Evolutionary conservation across 2,113 vertebrate genomes (phyloP), one percentile per base, ranked within the genome.

Genomic region (Aviceda subcristata): DNA sequence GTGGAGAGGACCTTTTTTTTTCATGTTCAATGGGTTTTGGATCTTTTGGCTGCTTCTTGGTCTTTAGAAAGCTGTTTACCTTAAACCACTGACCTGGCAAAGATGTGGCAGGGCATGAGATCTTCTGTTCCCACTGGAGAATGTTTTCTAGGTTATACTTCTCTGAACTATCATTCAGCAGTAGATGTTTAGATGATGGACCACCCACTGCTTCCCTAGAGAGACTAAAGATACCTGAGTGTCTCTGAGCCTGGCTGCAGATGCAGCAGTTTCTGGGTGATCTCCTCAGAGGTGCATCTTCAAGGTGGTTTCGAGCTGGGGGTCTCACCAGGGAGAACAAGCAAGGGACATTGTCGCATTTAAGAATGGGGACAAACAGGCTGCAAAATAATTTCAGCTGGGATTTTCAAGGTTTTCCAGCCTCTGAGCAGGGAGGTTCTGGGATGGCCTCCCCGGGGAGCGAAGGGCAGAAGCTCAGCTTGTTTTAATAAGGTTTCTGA

Each of bases 401-500:
- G 30, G 57, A 32, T 88, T 86, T 75, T 56, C 21, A 15, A 90
- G 88, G 53, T 39, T 94, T 93, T 82, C 48, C 69, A 92, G 55
- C 66, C 75, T 64, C 74, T 50, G 74, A 90, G 69, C 22, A 18
- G 69, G 56, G 85, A 88, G 53, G 38, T 86, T 92, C 82, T 93
- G 90, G 51, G 92, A 67, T 86, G 79, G 79, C 91, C 66, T 94
- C 89, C 83, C 55, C 1, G 41, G 55, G 30, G 82, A 95, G 39
- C 0, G 24, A 79, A 94, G 94, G 83, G 90, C 94, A 96, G 94
- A 88, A 96, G 86, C 95, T 93, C 95, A 92, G 94, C 94, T 83
- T 97, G 95, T 88, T 96, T 93, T 94, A 96, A 95, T 95, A 92
- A 95, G 85, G 57, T 69, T 95, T 94, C 77, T 95, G 95, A 95